Conservation (phyloP, 1,140 invertebrate species). For the Drosophila punjabiensis region DNA sequence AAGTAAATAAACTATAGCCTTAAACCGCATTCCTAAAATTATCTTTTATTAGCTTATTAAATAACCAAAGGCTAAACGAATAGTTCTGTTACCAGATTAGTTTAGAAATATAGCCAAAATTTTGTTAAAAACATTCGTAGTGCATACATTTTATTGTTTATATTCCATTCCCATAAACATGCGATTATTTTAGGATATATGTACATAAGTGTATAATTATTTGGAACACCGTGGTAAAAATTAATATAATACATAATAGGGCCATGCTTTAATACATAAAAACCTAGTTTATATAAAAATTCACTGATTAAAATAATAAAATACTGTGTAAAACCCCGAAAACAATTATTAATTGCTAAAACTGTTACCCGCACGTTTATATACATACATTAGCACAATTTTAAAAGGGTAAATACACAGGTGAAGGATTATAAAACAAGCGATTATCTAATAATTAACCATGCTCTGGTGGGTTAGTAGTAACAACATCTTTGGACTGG, state of each 20-base stretch:
- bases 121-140: conserved; percentile 9
- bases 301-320: conserved; percentile 5
- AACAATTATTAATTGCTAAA: background rate
- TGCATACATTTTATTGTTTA: conserved; percentile 28
- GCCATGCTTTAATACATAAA: conserved; percentile 19
- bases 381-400: conserved; percentile 28
- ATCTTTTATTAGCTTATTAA: background rate
- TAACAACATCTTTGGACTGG: conserved; percentile 59
- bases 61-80: background rate
- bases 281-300: background rate
- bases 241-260: background rate
- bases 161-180: conserved; percentile 27
- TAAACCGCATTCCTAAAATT: background rate
- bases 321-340: background rate
- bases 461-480: conserved; percentile 62
- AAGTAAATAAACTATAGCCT: background rate
- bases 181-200: conserved; percentile 24
- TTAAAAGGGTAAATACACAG: conserved; percentile 28
- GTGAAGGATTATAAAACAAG: conserved; percentile 13
- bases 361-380: conserved; percentile 10
- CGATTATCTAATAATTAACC: conserved; percentile 29
- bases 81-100: conserved; percentile 10
- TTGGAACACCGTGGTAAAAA: conserved; percentile 7
- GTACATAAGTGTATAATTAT: conserved; percentile 10
- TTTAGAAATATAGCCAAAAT: conserved; percentile 3